phyloP scores from a whole-genome alignment of 1,140 invertebrate genomes.

The Goniozus legneri region DNA sequence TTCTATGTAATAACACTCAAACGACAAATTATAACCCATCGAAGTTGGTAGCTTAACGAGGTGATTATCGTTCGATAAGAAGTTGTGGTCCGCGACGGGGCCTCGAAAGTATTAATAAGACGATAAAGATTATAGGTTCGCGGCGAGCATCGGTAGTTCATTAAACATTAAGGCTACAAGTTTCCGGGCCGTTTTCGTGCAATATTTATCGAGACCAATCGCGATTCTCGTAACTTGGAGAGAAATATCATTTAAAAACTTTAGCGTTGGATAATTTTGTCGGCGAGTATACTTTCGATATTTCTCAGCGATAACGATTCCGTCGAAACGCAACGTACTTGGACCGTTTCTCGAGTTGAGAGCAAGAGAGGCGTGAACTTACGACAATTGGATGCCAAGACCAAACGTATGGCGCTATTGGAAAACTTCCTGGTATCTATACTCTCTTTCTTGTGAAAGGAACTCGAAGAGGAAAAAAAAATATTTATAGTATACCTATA shows the following conservation, averaged over 20 bases:
- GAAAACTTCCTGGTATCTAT: conserved; percentile 18
- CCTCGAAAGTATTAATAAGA: neutral
- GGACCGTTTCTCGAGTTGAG: conserved; percentile 4
- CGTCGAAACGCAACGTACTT: conserved; percentile 11
- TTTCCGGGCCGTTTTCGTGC: neutral
- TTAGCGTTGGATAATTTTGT: conserved; percentile 8
- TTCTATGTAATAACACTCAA: too few relatives aligned
- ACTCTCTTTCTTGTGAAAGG: conserved; percentile 8
- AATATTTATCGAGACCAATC: neutral
- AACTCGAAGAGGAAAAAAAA: too few relatives aligned
- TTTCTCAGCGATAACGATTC: conserved; percentile 21
- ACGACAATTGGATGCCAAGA: conserved; percentile 25
- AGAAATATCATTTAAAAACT: conserved; percentile 19
- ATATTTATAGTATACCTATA: neutral
- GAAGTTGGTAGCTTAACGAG: too few relatives aligned
- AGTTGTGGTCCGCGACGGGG: neutral
- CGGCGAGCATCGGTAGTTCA: neutral
- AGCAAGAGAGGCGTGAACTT: conserved; percentile 25
- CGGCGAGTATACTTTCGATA: conserved; percentile 20
- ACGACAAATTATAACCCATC: too few relatives aligned
- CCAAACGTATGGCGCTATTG: conserved; percentile 22
- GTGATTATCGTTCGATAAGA: neutral
- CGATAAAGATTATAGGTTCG: neutral
- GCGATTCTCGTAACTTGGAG: conserved; percentile 21
- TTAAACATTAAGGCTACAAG: neutral